Conservation (phyloP, 1,140 invertebrate species). For the Mercenaria mercenaria region DNA sequence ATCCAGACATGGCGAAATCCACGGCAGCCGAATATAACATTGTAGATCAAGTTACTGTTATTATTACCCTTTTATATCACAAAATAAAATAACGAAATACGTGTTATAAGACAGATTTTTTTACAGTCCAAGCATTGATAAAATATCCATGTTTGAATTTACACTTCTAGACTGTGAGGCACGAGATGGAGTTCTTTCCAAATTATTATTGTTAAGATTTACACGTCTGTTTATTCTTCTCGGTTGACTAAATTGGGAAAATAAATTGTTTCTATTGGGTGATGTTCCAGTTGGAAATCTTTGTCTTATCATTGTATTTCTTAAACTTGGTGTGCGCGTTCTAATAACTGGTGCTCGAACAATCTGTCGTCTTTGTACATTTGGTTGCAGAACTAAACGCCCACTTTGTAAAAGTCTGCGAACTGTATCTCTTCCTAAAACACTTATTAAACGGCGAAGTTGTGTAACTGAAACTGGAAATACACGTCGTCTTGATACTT, state of each 20-base stretch:
- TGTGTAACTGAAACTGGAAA: not conserved
- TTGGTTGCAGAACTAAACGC: not conserved
- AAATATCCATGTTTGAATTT: not conserved
- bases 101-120: not conserved
- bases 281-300: not conserved
- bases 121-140: not conserved
- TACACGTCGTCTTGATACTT: not conserved
- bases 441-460: not conserved
- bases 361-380: slow-evolving; percentile 22
- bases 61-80: not conserved
- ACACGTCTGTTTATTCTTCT: not conserved
- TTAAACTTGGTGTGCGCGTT: not conserved
- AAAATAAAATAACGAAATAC: not conserved
- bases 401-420: slow-evolving; percentile 11
- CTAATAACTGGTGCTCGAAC: not conserved
- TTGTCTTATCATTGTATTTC: not conserved
- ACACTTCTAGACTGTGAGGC: not conserved
- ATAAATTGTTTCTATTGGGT: not conserved
- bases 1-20: too few species aligned
- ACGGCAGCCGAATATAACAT: too few species aligned
- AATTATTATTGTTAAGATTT: not conserved
- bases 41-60: too few species aligned
- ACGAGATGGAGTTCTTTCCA: not conserved
- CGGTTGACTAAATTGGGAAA: not conserved
- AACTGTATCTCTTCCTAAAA: not conserved